A percentile compares a stretch with the other conserved stretches of the same genome.
Evolutionary conservation across 2,888 invertebrate genomes (phyloP).

Genomic region (Arge pagana): DNA sequence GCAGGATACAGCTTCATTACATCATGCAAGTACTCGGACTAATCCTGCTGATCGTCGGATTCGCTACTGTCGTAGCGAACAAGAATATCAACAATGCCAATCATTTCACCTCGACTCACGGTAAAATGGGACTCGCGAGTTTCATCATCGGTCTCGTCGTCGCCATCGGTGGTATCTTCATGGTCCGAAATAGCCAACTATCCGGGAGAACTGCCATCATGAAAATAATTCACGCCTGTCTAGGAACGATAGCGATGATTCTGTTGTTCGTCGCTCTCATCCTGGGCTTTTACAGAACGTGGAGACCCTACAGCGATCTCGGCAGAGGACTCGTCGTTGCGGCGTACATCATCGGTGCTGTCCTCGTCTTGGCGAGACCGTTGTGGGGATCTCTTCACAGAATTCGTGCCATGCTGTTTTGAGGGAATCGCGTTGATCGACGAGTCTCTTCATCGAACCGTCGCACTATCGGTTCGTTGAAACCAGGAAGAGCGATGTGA

Average conservation of each 20-base stretch:
- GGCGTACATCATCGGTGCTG: conserved; percentile 44
- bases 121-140: conserved; percentile 44
- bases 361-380: conserved; percentile 48
- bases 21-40: conserved; percentile 45
- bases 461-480: too few species aligned
- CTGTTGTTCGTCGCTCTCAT: conserved; percentile 46
- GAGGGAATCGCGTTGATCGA: too few species aligned
- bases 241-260: conserved; percentile 44
- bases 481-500: too few species aligned
- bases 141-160: conserved; percentile 39
- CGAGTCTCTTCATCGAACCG: too few species aligned
- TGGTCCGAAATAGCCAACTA: conserved; percentile 49
- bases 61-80: conserved; percentile 44
- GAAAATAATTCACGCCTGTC: conserved; percentile 47
- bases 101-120: conserved; percentile 47
- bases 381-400: conserved; percentile 44
- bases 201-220: conserved; percentile 44
- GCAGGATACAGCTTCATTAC: conserved; percentile 50
- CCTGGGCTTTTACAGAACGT: conserved; percentile 44
- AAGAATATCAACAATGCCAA: conserved; percentile 33
- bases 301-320: conserved; percentile 39
- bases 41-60: conserved; percentile 39
- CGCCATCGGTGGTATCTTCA: conserved; percentile 43
- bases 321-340: conserved; percentile 43
- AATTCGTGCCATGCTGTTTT: too few species aligned